Evolutionary conservation across 1,140 invertebrate genomes (phyloP), one percentile per base, ranked within the genome.

Genomic region (Drosophila eugracilis): DNA sequence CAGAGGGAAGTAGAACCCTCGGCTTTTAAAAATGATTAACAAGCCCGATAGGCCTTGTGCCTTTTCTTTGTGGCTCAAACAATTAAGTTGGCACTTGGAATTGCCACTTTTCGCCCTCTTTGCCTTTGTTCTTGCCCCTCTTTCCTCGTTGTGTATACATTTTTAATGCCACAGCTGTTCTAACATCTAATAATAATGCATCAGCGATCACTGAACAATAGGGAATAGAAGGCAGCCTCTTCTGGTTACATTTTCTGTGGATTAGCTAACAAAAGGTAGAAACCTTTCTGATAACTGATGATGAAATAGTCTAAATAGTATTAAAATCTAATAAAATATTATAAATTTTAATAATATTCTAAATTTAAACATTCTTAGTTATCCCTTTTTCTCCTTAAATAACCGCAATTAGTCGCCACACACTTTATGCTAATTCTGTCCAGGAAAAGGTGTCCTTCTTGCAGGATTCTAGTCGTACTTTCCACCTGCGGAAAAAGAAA

Each of bases 1-100:
- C n/a, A n/a, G n/a, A n/a, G n/a, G 44, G 9, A 28, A 1, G 24
- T 10, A 10, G 9, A 47, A 12, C 44, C 14, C 44, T 17, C 9
- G 19, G 57, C 63, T 80, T 53, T 71, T n/a, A n/a, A 62, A 80
- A 74, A 69, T 85, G 85, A 89, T 89, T 90, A 90, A 88, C 88
- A 83, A 84, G 88, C 65, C 88, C 53, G 88, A 90, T 90, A 90
- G 79, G 48, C 36, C 9, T 26, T 15, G 32, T 67, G 54, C 39
- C 58, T 55, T 55, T 48, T 7, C 36, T 42, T 52, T 58, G 42
- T 58, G 42, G 42, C 7, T 9, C 34, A 47, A 60, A 74, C 80
- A 85, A 84, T 86, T 73, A 58, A 47, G 34, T 45, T 24, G 28
- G 26, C 63, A 59, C 71, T 71, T 50, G 41, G 52, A 74, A 73